Base-by-base conservation (phyloP, 2,888 invertebrate genomes). In the Eupelmus urozonus region DNA sequence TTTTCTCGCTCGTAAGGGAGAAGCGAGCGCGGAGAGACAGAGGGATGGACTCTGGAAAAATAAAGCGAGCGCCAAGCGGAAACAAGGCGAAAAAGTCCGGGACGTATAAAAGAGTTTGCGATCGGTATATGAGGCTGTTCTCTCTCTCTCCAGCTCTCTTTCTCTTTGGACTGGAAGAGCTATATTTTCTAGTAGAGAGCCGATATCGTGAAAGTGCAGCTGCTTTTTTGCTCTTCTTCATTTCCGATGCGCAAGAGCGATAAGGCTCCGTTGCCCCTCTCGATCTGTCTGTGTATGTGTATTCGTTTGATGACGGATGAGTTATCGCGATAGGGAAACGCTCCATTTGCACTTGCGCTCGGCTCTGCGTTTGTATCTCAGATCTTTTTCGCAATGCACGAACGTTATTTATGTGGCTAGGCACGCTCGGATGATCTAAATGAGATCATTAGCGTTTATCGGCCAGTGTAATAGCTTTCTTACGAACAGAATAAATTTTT, bases 261-360 rank as follows among this genome's bases (percentile, higher is more conserved):
- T 62, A 63, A 42, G 42, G 27, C 20, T 29, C n/a, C 62, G 23
- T 51, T 40, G 51, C 18, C 70, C 9, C 40, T 3, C 40, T 2
- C 27, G 1, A 29, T 66, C 29, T 45, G 5, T 34, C 9, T 34
- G 5, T 34, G 3, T 34, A 34, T 34, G 65, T 67, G 16, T 16
- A 53, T 79, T 66, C 42, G 27, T 75, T 27, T 40, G 67, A 66
- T 18, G 60, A 75, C 49, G 75, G 53, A 62, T 62, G 55, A 55
- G 55, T 62, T 69, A 49, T 51, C 1, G 67, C 27, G 53, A 60
- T 34, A 51, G 51, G 59, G 49, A 67, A 34, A 40, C 45, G 53
- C 72, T 72, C 72, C 55, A 20, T 40, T 57, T 45, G 55, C 57
- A 45, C 45, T 45, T 45, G 13, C 2, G 2, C 9, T 45, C 45